phyloP scores from a whole-genome alignment of 2,797 vertebrate genomes.

The Ctenopoma kingsleyae region DNA sequence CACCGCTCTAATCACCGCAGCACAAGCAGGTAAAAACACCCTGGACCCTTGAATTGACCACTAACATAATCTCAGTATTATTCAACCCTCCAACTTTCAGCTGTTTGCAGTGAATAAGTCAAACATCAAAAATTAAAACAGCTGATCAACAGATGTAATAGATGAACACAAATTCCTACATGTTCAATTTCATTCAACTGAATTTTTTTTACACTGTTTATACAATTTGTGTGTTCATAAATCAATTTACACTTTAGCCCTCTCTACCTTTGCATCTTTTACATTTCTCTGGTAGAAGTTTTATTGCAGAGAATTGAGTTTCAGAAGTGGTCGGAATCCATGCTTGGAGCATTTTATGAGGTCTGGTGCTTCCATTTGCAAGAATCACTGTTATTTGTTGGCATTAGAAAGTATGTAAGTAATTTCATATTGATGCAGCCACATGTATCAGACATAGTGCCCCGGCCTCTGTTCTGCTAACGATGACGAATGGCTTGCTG shows the following conservation, averaged over 20 bases:
- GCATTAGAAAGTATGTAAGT: constrained; percentile 31
- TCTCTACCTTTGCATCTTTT: too few relatives aligned
- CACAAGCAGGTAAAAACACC: constrained; percentile 91
- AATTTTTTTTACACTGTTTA: too few relatives aligned
- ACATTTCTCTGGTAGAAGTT: constrained; percentile 2
- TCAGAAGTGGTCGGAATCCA: constrained; percentile 36
- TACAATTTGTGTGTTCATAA: too few relatives aligned
- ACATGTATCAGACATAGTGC: constrained; percentile 49
- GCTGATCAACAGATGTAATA: too few relatives aligned
- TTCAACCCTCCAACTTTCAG: too few relatives aligned
- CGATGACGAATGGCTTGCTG: constrained; percentile 66
- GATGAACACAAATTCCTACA: too few relatives aligned
- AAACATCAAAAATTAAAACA: too few relatives aligned
- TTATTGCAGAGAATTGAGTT: constrained; percentile 8
- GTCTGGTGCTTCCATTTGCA: constrained; percentile 27
- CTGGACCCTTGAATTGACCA: neutral
- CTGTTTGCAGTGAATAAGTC: too few relatives aligned
- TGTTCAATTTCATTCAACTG: too few relatives aligned
- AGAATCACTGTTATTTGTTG: constrained; percentile 36
- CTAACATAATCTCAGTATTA: too few relatives aligned
- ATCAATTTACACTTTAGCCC: too few relatives aligned
- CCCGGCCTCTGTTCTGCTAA: constrained; percentile 56
- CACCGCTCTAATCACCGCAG: constrained; percentile 94
- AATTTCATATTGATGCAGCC: constrained; percentile 60
- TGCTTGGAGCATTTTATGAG: constrained; percentile 28